Conservation (phyloP, 2,113 vertebrate species). For the Seriola quinqueradiata region DNA sequence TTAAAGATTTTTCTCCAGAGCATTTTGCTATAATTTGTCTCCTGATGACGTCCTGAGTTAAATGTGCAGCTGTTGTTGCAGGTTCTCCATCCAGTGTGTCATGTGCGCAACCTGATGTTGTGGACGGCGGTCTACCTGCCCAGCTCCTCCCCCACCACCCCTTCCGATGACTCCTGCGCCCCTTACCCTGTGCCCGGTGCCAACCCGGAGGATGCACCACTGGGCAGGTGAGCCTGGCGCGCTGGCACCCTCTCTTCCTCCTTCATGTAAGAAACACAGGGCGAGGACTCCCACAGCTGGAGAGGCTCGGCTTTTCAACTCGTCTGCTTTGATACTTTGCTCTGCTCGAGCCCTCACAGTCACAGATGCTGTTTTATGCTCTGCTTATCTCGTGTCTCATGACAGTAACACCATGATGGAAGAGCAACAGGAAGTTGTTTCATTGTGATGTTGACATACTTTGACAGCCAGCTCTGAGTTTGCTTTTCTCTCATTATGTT, state of each 20-base stretch:
- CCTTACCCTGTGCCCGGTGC: slow-evolving; percentile 91
- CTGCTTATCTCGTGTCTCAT: slow-evolving; percentile 5
- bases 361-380: slow-evolving; percentile 8
- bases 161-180: slow-evolving; percentile 93
- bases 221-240: slow-evolving; percentile 90
- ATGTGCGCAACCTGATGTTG: slow-evolving; percentile 96
- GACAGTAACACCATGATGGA: slow-evolving; percentile 6
- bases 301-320: slow-evolving; percentile 25
- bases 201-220: slow-evolving; percentile 90
- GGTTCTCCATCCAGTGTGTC: slow-evolving; percentile 98
- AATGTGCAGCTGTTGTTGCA: slow-evolving; percentile 65
- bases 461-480: slow-evolving; percentile 6
- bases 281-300: slow-evolving; percentile 34
- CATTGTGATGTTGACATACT: background rate
- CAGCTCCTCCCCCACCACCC: slow-evolving; percentile 94
- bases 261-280: slow-evolving; percentile 80
- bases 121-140: slow-evolving; percentile 98
- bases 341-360: slow-evolving; percentile 5
- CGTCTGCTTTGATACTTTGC: slow-evolving; percentile 23
- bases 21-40: background rate
- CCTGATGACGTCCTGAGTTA: background rate
- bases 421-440: slow-evolving; percentile 33
- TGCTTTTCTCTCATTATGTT: slow-evolving; percentile 16
- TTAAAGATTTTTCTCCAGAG: background rate
- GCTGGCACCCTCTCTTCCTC: slow-evolving; percentile 61